These are phyloP conservation scores for Cyrtonyx montezumae DNA, from an alignment of 2,113 vertebrate species.

Conservation along the genomic window DNA sequence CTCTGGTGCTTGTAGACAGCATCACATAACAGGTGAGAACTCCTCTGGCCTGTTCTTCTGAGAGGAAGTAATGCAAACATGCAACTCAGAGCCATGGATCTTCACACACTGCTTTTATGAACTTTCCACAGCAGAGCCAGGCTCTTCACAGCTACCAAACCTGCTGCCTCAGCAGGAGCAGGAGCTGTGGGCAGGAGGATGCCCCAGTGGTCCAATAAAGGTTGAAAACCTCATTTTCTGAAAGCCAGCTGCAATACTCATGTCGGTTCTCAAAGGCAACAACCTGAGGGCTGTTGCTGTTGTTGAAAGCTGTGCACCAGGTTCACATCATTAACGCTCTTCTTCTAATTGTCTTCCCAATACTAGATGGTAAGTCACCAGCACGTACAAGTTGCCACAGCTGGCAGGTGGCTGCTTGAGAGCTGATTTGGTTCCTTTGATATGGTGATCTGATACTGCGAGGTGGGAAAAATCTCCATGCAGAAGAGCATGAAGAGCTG, in stretches of 20 bases:
- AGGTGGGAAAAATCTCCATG: neutral
- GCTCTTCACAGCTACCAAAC: accelerated
- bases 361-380: neutral
- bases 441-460: too few relatives aligned
- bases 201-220: neutral
- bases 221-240: neutral
- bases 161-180: neutral
- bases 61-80: neutral
- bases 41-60: neutral
- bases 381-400: neutral
- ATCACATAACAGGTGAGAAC: accelerated
- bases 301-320: neutral
- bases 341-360: neutral
- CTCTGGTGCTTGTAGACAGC: too few relatives aligned
- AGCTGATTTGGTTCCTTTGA: neutral
- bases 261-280: neutral
- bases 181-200: neutral
- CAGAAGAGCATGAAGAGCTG: neutral
- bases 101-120: neutral
- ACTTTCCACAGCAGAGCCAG: neutral
- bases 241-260: neutral
- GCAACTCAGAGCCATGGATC: neutral
- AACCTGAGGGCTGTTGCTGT: neutral
- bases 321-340: accelerated
- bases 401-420: neutral